Evolutionary conservation across 2,113 vertebrate genomes (phyloP).

Genomic region (Morphnarchus princeps): DNA sequence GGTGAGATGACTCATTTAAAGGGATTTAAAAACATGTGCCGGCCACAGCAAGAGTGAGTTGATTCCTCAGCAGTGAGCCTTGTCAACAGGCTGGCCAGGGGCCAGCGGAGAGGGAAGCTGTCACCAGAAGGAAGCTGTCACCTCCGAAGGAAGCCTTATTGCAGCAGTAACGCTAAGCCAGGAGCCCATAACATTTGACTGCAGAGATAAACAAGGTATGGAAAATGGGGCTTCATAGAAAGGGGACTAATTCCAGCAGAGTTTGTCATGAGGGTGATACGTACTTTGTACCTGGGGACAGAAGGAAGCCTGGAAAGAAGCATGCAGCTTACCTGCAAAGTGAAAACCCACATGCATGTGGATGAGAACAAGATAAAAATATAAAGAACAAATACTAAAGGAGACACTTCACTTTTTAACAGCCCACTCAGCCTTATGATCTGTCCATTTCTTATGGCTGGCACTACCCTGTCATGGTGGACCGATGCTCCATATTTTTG

Average conservation of each 20-base stretch:
- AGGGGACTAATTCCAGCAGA: background rate
- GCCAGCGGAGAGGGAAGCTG: background rate
- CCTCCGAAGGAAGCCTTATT: background rate
- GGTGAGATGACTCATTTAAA: background rate
- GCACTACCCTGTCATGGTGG: no score
- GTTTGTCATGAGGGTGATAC: fast-evolving
- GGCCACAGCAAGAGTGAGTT: background rate
- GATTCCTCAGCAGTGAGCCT: background rate
- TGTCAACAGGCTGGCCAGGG: background rate
- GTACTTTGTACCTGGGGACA: background rate
- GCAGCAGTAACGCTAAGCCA: background rate
- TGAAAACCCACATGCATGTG: fast-evolving
- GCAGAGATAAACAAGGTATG: background rate
- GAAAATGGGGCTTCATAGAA: background rate
- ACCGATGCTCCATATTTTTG: background rate
- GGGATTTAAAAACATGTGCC: background rate
- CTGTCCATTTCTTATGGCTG: background rate
- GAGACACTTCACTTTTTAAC: background rate
- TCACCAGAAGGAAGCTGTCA: background rate
- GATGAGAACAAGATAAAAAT: background rate
- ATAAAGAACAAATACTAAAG: background rate
- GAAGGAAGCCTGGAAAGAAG: background rate
- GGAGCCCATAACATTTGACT: fast-evolving
- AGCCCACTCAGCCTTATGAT: background rate
- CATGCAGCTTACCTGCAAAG: background rate